Evolutionary conservation across 2,888 invertebrate genomes (phyloP).

Genomic region (Protonemura montana): DNA sequence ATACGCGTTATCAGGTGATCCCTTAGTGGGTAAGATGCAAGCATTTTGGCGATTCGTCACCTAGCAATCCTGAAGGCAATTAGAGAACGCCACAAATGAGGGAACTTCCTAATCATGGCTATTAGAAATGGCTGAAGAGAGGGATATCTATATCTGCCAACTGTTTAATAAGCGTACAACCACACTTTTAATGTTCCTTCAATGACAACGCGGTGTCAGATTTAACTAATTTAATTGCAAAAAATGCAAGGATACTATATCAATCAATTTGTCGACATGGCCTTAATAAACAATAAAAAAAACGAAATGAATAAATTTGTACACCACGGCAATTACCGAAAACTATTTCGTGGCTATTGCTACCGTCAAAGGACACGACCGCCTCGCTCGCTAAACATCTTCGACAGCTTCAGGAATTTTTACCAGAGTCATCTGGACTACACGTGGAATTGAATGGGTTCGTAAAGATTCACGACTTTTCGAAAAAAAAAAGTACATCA

Average conservation of each 20-base stretch:
- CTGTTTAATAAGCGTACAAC: no score
- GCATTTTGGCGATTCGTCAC: no score
- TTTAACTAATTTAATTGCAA: neutral
- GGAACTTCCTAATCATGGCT: no score
- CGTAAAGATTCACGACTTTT: neutral
- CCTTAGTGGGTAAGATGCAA: neutral
- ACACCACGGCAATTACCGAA: neutral
- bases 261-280: neutral
- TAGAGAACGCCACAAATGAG: no score
- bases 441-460: neutral
- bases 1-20: conserved; percentile 30
- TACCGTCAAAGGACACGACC: neutral
- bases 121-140: no score
- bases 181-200: no score
- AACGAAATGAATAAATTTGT: neutral
- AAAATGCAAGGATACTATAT: neutral
- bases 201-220: neutral
- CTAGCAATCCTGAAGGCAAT: no score
- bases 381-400: neutral
- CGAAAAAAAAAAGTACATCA: neutral
- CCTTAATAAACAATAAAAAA: neutral
- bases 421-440: neutral
- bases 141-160: no score
- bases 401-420: neutral
- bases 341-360: no score